A percentile compares a stretch with the other conserved stretches of the same genome.
phyloP scores from a whole-genome alignment of 2,797 vertebrate species.

The Gymnocypris eckloni region DNA sequence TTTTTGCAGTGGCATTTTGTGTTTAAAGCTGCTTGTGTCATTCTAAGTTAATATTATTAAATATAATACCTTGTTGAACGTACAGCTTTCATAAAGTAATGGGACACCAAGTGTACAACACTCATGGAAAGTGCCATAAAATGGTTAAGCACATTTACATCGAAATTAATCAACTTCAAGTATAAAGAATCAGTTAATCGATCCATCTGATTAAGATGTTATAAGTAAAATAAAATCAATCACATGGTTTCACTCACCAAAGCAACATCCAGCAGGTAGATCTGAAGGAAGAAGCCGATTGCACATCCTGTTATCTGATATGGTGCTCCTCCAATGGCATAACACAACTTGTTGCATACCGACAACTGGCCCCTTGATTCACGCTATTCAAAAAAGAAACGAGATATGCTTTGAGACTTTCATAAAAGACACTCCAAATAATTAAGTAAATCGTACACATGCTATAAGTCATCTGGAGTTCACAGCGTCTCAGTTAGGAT shows the following conservation, averaged over 20 bases:
- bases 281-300: slow-evolving; percentile 95
- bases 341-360: slow-evolving; percentile 92
- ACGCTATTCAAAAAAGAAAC: slow-evolving; percentile 58
- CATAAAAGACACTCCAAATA: not conserved
- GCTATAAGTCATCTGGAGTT: not conserved
- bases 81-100: not conserved
- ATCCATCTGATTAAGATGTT: not conserved
- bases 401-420: not conserved
- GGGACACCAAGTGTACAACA: no score
- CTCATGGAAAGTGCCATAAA: not conserved
- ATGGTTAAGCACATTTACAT: not conserved
- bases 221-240: not conserved
- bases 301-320: slow-evolving; percentile 97
- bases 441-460: not conserved
- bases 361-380: slow-evolving; percentile 79
- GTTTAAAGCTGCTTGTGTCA: not conserved
- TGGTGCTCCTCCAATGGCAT: slow-evolving; percentile 92
- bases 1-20: not conserved
- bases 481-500: not conserved
- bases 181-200: no score
- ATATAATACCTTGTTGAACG: not conserved
- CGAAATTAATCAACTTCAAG: not conserved
- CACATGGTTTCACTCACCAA: slow-evolving; percentile 79
- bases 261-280: slow-evolving; percentile 94
- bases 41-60: not conserved